Conservation (phyloP, 2,888 invertebrate genomes). For the Dione vanillae region DNA sequence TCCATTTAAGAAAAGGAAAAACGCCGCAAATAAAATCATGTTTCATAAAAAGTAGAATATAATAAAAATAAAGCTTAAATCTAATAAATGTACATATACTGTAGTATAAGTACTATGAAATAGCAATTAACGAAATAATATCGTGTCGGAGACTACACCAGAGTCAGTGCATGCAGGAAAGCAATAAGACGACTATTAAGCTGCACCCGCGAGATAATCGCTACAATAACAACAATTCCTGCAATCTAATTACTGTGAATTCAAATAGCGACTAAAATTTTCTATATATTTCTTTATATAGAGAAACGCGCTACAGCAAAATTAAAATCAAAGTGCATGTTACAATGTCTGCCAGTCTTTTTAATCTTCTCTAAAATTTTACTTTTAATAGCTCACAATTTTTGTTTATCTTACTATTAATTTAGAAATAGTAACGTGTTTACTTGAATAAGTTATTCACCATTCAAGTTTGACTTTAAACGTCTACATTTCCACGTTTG, state of each 20-base stretch:
- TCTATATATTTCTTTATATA: conserved; percentile 34
- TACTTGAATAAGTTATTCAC: no score
- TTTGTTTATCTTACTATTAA: no score
- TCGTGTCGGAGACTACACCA: conserved; percentile 50
- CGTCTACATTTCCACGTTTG: no score
- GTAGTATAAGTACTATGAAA: conserved; percentile 46
- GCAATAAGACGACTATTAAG: conserved; percentile 64
- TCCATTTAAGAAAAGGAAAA: no score
- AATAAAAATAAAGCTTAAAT: conserved; percentile 7
- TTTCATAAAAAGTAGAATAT: not conserved
- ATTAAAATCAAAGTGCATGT: conserved; percentile 5
- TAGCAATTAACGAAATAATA: conserved; percentile 54
- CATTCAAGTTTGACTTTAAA: no score
- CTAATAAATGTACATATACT: conserved; percentile 30
- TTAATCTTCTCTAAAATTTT: not conserved
- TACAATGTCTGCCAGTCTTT: not conserved
- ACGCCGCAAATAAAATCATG: not conserved
- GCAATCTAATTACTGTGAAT: conserved; percentile 67
- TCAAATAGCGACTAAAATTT: conserved; percentile 47
- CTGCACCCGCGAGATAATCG: conserved; percentile 67
- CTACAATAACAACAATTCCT: conserved; percentile 69
- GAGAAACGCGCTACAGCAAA: conserved; percentile 16
- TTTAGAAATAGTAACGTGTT: no score
- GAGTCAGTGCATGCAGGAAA: conserved; percentile 52
- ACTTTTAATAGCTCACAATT: no score